These are phyloP conservation scores for Eptatretus atami DNA, from an alignment of 2,797 vertebrate genomes.

Conservation along the genomic window DNA sequence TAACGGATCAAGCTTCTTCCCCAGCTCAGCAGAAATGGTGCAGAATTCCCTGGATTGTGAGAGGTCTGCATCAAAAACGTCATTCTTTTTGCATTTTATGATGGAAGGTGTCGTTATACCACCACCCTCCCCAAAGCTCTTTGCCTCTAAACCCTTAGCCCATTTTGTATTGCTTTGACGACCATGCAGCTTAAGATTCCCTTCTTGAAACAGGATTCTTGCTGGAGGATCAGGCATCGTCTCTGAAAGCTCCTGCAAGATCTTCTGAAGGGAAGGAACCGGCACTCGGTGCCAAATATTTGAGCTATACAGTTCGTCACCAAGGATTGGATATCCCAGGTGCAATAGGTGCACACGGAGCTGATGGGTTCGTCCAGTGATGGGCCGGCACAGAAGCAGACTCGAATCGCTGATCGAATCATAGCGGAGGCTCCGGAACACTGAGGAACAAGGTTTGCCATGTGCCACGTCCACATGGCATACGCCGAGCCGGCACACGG, in stretches of 20 bases:
- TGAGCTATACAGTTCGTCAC: neutral
- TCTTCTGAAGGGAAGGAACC: neutral
- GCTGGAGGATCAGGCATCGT: neutral
- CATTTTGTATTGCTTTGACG: neutral
- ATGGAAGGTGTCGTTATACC: no score
- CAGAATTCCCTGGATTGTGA: no score
- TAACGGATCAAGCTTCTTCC: neutral
- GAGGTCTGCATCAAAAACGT: no score
- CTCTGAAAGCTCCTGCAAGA: neutral
- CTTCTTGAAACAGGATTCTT: neutral
- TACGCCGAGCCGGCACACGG: constrained; percentile 2
- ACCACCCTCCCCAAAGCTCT: no score
- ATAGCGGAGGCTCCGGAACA: constrained; percentile 3
- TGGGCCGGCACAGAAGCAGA: neutral
- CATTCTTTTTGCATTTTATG: no score
- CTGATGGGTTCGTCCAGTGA: constrained; percentile 2
- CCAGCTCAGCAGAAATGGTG: neutral
- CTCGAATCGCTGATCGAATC: neutral
- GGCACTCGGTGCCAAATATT: neutral
- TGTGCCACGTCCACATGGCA: neutral
- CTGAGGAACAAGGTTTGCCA: neutral
- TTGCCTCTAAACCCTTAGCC: no score
- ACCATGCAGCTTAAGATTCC: neutral
- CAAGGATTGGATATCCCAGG: constrained; percentile 2
- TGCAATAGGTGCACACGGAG: neutral